These are phyloP conservation scores for Brachyalestes nurse DNA, from an alignment of 2,797 vertebrate genomes.

Conservation along the genomic window DNA sequence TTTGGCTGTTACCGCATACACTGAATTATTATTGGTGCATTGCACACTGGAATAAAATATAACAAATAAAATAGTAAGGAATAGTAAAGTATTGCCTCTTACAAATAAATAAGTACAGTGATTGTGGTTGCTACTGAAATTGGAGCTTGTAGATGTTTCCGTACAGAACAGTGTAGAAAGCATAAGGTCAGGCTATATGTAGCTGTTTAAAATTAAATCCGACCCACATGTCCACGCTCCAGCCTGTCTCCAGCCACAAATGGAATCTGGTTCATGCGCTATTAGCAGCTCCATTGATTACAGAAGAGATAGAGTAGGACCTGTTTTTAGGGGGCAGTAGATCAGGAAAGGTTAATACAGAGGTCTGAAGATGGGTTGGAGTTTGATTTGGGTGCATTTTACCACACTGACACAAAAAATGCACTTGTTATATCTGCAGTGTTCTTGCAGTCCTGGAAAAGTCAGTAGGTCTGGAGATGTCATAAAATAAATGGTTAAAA, in stretches of 20 bases:
- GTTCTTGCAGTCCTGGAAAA: too few relatives aligned
- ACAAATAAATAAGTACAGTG: not conserved
- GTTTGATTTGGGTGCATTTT: too few relatives aligned
- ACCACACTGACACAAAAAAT: too few relatives aligned
- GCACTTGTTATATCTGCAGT: too few relatives aligned
- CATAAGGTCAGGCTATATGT: conserved; percentile 35
- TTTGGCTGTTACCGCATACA: not conserved
- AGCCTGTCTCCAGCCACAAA: conserved; percentile 6
- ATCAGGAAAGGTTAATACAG: not conserved
- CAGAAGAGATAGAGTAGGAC: not conserved
- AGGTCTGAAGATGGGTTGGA: not conserved
- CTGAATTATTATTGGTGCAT: not conserved
- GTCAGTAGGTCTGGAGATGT: too few relatives aligned
- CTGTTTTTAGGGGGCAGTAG: not conserved
- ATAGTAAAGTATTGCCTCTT: not conserved
- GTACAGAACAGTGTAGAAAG: not conserved
- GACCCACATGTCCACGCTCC: conserved; percentile 19
- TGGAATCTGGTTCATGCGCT: conserved; percentile 10
- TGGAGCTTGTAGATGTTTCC: conserved; percentile 18
- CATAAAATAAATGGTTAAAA: too few relatives aligned
- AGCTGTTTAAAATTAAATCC: conserved; percentile 33
- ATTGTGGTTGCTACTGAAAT: conserved; percentile 29
- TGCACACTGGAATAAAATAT: not conserved
- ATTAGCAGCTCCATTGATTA: conserved; percentile 1
- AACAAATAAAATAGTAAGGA: not conserved